Evolutionary conservation across 2,113 vertebrate genomes (phyloP).

Genomic region (Amphiprion ocellaris): DNA sequence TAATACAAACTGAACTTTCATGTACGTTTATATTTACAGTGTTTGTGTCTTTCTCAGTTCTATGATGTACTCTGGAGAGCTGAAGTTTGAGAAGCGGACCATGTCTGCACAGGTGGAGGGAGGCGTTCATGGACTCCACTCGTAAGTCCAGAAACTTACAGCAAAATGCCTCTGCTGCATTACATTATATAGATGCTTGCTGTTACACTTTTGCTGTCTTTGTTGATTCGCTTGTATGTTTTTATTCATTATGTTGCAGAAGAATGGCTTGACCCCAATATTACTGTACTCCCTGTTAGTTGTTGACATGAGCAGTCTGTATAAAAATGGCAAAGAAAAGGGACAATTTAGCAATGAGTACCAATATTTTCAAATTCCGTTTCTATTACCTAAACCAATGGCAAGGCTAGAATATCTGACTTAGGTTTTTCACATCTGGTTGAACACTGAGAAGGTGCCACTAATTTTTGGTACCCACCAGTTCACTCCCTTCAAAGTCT

Average conservation of each 20-base stretch:
- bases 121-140: constrained; percentile 93
- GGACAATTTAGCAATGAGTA: no score
- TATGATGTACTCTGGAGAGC: constrained; percentile 97
- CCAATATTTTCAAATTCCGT: no score
- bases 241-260: no score
- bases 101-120: constrained; percentile 96
- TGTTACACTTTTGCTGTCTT: no score
- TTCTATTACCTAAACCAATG: no score
- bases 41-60: constrained; percentile 80
- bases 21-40: not conserved
- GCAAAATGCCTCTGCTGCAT: not conserved
- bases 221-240: no score
- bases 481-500: no score
- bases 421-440: no score
- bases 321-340: not conserved
- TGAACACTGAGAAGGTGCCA: no score
- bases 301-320: not conserved
- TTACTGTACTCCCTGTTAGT: not conserved
- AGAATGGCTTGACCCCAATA: not conserved
- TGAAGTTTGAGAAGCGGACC: constrained; percentile 96
- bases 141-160: constrained; percentile 85
- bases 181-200: not conserved
- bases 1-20: not conserved
- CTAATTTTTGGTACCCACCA: no score
- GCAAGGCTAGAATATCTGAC: no score